A percentile compares a stretch with the other conserved stretches of the same genome.
Conservation (phyloP, 2,797 vertebrate species). For the Sebastes matsubarae region DNA sequence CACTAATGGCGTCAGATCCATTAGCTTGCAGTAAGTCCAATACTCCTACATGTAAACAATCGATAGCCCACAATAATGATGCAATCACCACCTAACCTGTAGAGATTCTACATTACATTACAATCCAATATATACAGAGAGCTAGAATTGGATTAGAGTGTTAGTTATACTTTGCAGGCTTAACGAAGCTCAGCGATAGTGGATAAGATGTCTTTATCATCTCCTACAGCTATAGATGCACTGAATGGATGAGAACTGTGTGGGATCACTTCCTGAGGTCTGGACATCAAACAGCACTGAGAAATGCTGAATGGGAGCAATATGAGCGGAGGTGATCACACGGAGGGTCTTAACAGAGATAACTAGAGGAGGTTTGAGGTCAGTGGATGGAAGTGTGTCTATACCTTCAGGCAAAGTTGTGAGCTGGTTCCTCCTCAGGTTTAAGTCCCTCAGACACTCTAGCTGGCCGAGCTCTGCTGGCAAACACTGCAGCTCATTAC, state of each 20-base stretch:
- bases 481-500: conserved; percentile 90
- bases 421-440: conserved; percentile 89
- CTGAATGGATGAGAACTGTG: not conserved
- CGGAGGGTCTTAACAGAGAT: fast-evolving
- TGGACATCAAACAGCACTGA: not conserved
- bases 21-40: conserved; percentile 1
- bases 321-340: not conserved
- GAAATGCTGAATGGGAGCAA: not conserved
- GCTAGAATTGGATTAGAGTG: not conserved
- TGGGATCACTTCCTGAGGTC: not conserved
- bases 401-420: conserved; percentile 87
- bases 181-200: not conserved
- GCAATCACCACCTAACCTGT: not conserved
- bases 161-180: not conserved
- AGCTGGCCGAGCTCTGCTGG: conserved; percentile 87
- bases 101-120: not conserved
- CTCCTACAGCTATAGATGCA: not conserved
- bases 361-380: not conserved
- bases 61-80: not conserved
- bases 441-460: conserved; percentile 89
- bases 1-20: not conserved
- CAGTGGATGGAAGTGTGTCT: not conserved
- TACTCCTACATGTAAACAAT: not conserved
- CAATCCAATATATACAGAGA: not conserved
- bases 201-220: not conserved